phyloP scores from a whole-genome alignment of 2,888 invertebrate species.

The Siphlonurus alternatus region DNA sequence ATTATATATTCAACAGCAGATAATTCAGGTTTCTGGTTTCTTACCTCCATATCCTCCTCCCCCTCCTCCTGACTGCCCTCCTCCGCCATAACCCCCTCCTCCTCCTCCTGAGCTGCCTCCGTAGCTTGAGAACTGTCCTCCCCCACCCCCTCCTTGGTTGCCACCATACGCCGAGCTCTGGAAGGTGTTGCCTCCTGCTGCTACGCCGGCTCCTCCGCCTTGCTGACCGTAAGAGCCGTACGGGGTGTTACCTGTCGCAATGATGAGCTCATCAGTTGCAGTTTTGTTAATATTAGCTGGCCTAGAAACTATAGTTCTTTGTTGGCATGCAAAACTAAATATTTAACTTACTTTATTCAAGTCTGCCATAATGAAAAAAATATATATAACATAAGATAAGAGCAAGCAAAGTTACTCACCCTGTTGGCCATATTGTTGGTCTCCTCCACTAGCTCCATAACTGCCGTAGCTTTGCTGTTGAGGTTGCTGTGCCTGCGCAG shows the following conservation, averaged over 20 bases:
- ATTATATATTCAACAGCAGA: no score
- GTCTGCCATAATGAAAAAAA: no score
- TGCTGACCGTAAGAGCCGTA: conserved; percentile 20
- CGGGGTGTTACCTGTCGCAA: no score
- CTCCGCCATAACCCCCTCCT: conserved; percentile 18
- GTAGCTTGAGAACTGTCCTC: conserved; percentile 27
- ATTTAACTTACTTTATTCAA: no score
- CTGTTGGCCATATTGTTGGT: conserved; percentile 7
- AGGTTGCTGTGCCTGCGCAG: conserved; percentile 2
- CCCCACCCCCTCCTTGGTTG: conserved; percentile 28
- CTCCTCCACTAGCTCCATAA: conserved; percentile 6
- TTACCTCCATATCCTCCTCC: conserved; percentile 9
- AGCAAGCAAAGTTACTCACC: no score
- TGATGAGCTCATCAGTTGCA: no score
- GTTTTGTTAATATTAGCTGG: no score
- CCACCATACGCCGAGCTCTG: conserved; percentile 18
- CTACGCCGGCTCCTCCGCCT: conserved; percentile 30
- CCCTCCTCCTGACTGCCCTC: conserved; percentile 13
- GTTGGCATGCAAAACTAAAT: no score
- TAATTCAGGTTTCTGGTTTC: no score
- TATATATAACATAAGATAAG: no score
- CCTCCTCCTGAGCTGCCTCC: conserved; percentile 12
- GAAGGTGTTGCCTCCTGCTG: conserved; percentile 20
- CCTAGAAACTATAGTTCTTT: no score
- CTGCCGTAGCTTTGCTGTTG: conserved; percentile 1